Evolutionary conservation across 2,888 invertebrate species (phyloP).

Genomic region (Drosophila rubida): DNA sequence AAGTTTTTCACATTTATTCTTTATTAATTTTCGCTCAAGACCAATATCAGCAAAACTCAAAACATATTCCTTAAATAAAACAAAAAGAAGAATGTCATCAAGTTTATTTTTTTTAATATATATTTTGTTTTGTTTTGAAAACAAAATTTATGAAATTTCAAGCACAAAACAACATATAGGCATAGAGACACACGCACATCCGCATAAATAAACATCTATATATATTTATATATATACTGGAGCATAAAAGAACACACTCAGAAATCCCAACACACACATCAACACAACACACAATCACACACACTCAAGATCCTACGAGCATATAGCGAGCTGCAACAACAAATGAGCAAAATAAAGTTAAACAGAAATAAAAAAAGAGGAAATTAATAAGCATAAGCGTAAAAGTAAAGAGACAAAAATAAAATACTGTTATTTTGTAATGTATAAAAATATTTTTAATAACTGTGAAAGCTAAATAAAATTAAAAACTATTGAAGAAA

Average conservation of each 20-base stretch:
- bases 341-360: constrained; percentile 66
- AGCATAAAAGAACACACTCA: constrained; percentile 27
- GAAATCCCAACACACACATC: constrained; percentile 20
- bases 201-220: constrained; percentile 36
- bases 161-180: constrained; percentile 67
- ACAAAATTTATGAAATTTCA: constrained; percentile 52
- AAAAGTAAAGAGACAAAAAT: constrained; percentile 73
- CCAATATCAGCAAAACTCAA: constrained; percentile 49
- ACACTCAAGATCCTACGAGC: constrained; percentile 61
- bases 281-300: constrained; percentile 23
- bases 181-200: constrained; percentile 37
- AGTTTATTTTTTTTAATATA: constrained; percentile 21
- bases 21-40: constrained; percentile 57
- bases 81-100: constrained; percentile 22
- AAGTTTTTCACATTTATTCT: constrained; percentile 53
- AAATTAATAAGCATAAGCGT: constrained; percentile 76
- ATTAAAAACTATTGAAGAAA: constrained; percentile 70
- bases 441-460: constrained; percentile 85
- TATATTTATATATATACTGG: constrained; percentile 29
- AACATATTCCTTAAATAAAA: constrained; percentile 51
- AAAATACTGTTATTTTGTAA: constrained; percentile 85
- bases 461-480: constrained; percentile 85
- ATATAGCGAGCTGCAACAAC: constrained; percentile 69
- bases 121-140: constrained; percentile 46
- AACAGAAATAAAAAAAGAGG: constrained; percentile 45